Evolutionary conservation across 2,888 invertebrate genomes (phyloP), one percentile per base, ranked within the genome.

Genomic region (Xestia ashworthii): DNA sequence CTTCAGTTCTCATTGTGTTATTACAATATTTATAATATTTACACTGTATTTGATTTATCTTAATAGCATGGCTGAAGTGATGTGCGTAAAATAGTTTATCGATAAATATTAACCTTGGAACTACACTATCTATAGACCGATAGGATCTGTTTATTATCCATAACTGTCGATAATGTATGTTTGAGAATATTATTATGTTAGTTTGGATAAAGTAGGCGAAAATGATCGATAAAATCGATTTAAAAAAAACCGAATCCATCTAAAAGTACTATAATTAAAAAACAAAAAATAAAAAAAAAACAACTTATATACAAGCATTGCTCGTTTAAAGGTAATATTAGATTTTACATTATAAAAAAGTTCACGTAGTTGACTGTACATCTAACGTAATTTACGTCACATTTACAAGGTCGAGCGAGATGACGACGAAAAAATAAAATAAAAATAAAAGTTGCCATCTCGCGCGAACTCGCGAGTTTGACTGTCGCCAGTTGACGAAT

Each of bases 71-170:
- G 25, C 41, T 46, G n/a, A 41, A 58, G 53, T 60, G 25, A 66
- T 66, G 53, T 55, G 58, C 48, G 46, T 78, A 25, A 58, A 80
- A 74, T 83, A 77, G 46, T 77, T 53, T 78, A 80, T 83, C 48
- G 66, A 78, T 80, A 71, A 50, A 5, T 55, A 32, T n/a, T 53
- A 8, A 9, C 66, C 83, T 78, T 44, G 55, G 14, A 3, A n/a
- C 55, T 14, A 32, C 41, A 69, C 60, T 80, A 80, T 71, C 67
- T 78, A 32, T 71, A 25, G 5, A 9, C 5, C 14, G 46, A n/a
- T 60, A 70, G 60, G 8, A 70, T 62, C 11, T 71, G 48, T 78
- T 83, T 62, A 41, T 44, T 78, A 44, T 32, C 55, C 44, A 46
- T 69, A 50, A 58, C 44, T 38, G 25, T 53, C 41, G 83, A 70